Conservation (phyloP, 1,140 invertebrate species). For the Cherax destructor region DNA sequence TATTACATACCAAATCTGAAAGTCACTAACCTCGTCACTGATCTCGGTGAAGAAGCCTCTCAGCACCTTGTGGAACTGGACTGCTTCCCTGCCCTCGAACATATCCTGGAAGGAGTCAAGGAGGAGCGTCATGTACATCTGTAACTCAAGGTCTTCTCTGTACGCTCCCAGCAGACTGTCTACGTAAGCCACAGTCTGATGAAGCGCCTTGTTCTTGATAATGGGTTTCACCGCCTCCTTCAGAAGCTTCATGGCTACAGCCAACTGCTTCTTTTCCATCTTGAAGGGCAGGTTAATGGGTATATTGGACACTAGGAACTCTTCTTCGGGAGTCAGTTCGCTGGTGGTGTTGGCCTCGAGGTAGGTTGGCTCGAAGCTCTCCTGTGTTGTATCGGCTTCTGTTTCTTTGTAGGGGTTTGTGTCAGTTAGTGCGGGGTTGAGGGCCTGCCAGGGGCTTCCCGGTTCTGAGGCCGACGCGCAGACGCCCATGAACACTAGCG, state of each 20-base stretch:
- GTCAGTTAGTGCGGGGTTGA: constrained; percentile 14
- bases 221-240: constrained; percentile 55
- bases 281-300: constrained; percentile 62
- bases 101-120: constrained; percentile 51
- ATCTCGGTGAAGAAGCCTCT: constrained; percentile 38
- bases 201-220: constrained; percentile 46
- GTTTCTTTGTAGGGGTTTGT: not conserved
- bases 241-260: constrained; percentile 57
- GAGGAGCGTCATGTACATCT: constrained; percentile 51
- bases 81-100: constrained; percentile 54
- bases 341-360: not conserved
- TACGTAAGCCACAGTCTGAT: constrained; percentile 29
- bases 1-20: no score
- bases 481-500: constrained; percentile 29
- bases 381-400: not conserved
- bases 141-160: constrained; percentile 21
- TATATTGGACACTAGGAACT: constrained; percentile 24
- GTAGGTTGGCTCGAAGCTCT: not conserved
- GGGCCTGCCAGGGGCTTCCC: constrained; percentile 45
- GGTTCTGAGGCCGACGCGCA: not conserved
- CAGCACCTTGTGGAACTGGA: constrained; percentile 43
- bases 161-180: constrained; percentile 1
- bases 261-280: constrained; percentile 59
- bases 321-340: constrained; percentile 18
- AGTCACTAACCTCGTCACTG: constrained; percentile 43